Evolutionary conservation across 2,797 vertebrate genomes (phyloP).

Genomic region (Alca torda): DNA sequence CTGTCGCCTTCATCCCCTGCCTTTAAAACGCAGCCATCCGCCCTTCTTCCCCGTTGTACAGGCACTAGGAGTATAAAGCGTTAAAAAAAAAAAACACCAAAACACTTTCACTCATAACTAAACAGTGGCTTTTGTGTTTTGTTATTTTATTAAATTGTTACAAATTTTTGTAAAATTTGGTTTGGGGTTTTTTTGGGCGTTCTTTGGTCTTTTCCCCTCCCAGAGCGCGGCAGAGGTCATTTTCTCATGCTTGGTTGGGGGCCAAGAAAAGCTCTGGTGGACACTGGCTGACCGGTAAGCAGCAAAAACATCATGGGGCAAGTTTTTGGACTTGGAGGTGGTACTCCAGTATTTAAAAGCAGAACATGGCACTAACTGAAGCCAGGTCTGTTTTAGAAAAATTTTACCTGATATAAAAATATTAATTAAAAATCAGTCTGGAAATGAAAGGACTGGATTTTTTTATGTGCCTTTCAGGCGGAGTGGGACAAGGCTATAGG

Average conservation of each 20-base stretch:
- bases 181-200: rapidly evolving
- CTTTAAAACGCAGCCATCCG: rapidly evolving
- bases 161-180: not conserved
- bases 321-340: not conserved
- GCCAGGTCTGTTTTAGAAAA: not conserved
- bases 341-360: not conserved
- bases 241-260: not conserved
- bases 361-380: not conserved
- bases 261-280: not conserved
- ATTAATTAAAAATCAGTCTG: not conserved
- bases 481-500: not conserved
- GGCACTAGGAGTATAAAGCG: not conserved
- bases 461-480: not conserved
- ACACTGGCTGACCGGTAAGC: not conserved
- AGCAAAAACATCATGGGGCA: not conserved
- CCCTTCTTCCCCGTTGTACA: rapidly evolving
- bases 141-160: not conserved
- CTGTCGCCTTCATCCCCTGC: rapidly evolving
- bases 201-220: not conserved
- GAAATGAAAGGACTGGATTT: not conserved
- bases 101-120: not conserved
- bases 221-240: rapidly evolving
- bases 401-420: not conserved
- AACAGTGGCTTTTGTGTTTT: too few relatives aligned
- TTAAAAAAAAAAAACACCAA: not conserved